Evolutionary conservation across 30 jellyfish, hydroid and myxozoan species (phyloP).

Genomic region (Turritopsis rubra): DNA sequence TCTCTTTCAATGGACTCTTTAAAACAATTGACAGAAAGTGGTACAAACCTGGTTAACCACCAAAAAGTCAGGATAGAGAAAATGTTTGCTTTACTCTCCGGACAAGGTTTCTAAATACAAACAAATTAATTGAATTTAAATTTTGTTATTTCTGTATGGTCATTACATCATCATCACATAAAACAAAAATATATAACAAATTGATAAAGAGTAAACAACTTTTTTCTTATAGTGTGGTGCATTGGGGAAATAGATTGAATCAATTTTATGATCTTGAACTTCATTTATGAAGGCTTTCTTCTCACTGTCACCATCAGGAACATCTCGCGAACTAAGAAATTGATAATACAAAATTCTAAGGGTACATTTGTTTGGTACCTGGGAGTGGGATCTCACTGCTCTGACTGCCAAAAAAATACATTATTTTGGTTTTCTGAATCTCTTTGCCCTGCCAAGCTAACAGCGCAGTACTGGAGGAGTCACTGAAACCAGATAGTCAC

Average conservation of each 20-base stretch:
- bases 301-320: not conserved
- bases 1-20: too few species aligned
- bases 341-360: not conserved
- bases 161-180: not conserved
- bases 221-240: slow-evolving; percentile 42
- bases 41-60: slow-evolving; percentile 82
- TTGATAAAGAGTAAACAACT: not conserved
- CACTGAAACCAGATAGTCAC: too few species aligned
- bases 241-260: slow-evolving; percentile 61
- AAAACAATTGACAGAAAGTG: too few species aligned
- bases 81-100: slow-evolving; percentile 57
- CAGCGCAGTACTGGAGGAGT: too few species aligned
- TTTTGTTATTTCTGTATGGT: not conserved
- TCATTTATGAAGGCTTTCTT: slow-evolving; percentile 21
- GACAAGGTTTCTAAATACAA: slow-evolving; percentile 56
- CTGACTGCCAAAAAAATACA: too few species aligned
- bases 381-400: too few species aligned
- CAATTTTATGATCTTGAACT: slow-evolving; percentile 24
- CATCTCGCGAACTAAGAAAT: not conserved
- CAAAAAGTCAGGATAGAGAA: slow-evolving; percentile 64
- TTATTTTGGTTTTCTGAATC: too few species aligned
- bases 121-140: not conserved
- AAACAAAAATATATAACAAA: not conserved
- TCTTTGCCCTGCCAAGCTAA: too few species aligned
- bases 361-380: too few species aligned